phyloP scores from a whole-genome alignment of 2,113 vertebrate species.

The Gymnogyps californianus region DNA sequence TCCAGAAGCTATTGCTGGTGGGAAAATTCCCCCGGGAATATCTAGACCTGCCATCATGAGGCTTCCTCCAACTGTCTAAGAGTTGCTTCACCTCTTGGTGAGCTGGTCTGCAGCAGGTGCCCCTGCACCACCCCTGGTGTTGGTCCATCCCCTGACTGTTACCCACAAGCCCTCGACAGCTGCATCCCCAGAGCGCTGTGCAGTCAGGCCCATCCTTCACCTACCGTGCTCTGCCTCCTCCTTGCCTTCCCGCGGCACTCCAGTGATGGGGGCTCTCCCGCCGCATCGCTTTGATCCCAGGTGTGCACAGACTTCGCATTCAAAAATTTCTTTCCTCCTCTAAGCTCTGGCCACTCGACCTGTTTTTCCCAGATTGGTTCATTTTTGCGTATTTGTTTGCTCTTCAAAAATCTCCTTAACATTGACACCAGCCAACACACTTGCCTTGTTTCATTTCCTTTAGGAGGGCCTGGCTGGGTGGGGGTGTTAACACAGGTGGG shows the following conservation, averaged over 20 bases:
- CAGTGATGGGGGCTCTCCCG: neutral
- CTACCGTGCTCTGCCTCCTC: neutral
- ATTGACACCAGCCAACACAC: neutral
- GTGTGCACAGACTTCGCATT: neutral
- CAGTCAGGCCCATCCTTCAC: neutral
- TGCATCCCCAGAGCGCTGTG: neutral
- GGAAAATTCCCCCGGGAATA: neutral
- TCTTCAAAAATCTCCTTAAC: neutral
- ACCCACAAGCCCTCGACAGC: neutral
- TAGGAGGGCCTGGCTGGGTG: neutral
- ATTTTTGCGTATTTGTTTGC: neutral
- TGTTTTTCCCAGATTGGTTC: neutral
- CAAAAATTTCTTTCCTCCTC: neutral
- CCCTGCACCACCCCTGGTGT: neutral
- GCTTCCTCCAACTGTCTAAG: neutral
- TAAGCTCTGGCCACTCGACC: neutral
- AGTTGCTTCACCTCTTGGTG: neutral
- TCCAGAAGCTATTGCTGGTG: neutral
- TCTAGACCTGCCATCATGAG: neutral
- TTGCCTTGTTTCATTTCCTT: neutral
- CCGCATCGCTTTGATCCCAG: neutral
- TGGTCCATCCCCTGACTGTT: neutral
- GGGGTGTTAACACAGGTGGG: neutral
- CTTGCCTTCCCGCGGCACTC: accelerated
- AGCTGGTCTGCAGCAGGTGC: accelerated